Conservation (phyloP, 2,113 vertebrate species). For the Anthoscopus minutus region DNA sequence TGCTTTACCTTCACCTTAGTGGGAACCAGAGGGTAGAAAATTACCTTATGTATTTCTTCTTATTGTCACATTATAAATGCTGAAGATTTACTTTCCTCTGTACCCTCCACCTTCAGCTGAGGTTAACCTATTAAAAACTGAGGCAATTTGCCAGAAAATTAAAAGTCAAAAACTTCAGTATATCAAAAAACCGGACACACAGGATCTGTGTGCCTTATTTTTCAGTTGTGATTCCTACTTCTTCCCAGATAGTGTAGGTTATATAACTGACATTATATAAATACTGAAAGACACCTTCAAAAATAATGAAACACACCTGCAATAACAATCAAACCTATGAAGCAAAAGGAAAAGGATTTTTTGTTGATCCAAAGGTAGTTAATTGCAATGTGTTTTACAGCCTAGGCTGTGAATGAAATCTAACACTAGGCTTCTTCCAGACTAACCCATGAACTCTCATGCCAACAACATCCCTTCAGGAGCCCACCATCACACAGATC, state of each 20-base stretch:
- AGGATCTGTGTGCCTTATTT: neutral
- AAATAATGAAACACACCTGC: slow-evolving; percentile 15
- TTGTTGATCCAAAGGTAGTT: neutral
- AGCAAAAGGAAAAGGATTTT: neutral
- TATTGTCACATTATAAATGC: neutral
- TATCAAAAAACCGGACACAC: neutral
- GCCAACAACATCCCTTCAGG: neutral
- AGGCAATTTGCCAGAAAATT: neutral
- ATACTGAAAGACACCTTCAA: neutral
- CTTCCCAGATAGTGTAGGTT: neutral
- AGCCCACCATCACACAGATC: neutral
- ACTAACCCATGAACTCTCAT: neutral
- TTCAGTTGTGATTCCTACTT: neutral
- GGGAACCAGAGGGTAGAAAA: neutral
- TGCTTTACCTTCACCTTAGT: neutral
- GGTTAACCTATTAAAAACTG: neutral
- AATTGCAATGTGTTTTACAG: neutral
- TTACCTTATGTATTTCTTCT: neutral
- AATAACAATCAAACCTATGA: slow-evolving; percentile 7
- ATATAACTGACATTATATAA: neutral
- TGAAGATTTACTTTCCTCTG: neutral
- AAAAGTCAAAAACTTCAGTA: neutral
- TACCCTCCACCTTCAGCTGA: neutral
- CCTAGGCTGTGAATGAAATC: neutral
- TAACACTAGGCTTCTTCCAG: neutral